A percentile compares a stretch with the other conserved stretches of the same genome.
Evolutionary conservation across 2,797 vertebrate species (phyloP).

Genomic region (Malurus splendens): DNA sequence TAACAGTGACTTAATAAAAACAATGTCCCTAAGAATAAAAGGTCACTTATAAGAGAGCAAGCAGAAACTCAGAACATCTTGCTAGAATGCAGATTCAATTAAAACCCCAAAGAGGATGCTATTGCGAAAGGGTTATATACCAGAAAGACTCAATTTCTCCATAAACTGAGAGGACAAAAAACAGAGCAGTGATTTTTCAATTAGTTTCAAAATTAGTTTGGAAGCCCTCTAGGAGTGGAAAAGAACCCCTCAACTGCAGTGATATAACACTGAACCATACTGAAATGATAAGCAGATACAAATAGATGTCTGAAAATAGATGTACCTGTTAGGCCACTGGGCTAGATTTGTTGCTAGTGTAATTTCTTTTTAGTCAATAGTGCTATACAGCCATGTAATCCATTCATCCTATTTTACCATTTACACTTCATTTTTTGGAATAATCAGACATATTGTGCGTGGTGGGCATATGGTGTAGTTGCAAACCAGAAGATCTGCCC

Average conservation of each 20-base stretch:
- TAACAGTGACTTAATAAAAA: neutral
- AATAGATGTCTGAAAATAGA: constrained; percentile 12
- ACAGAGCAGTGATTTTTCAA: constrained; percentile 4
- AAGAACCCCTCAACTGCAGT: neutral
- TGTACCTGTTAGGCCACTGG: neutral
- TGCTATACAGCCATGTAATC: neutral
- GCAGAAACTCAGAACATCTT: neutral
- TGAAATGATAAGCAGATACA: constrained; percentile 9
- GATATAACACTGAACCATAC: neutral
- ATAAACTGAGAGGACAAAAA: constrained; percentile 12
- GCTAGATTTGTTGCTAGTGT: neutral
- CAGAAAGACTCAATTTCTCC: neutral
- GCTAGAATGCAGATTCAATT: neutral
- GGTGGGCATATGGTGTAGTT: constrained; percentile 23
- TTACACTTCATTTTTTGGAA: neutral
- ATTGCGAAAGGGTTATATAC: neutral
- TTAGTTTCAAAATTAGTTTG: constrained; percentile 8
- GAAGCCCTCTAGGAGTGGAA: neutral
- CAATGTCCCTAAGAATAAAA: neutral
- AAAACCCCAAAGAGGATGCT: neutral
- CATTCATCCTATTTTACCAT: constrained; percentile 1
- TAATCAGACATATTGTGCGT: neutral
- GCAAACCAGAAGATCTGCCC: constrained; percentile 7
- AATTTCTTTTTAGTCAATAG: neutral
- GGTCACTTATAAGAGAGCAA: neutral